Evolutionary conservation across 2,888 invertebrate species (phyloP).

Genomic region (Cephalotes varians): DNA sequence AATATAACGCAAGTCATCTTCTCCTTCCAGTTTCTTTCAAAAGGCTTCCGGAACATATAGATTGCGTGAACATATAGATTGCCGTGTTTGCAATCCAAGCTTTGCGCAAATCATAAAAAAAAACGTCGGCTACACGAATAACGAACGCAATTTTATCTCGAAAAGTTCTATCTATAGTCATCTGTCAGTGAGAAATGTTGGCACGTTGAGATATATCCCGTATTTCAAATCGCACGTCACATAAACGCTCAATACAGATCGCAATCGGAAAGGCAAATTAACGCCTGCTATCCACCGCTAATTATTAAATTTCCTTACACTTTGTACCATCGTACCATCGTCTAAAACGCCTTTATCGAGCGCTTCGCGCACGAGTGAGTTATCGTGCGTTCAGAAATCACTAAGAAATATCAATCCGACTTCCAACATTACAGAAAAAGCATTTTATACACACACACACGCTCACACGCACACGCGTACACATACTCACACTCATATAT

Average conservation of each 20-base stretch:
- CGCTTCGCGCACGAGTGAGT: constrained; percentile 39
- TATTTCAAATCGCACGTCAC: background rate
- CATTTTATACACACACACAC: background rate
- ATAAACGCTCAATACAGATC: background rate
- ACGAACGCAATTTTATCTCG: constrained; percentile 18
- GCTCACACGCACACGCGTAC: background rate
- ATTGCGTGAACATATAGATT: constrained; percentile 20
- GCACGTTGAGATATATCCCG: constrained; percentile 5
- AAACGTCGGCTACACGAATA: constrained; percentile 5
- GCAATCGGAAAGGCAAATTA: background rate
- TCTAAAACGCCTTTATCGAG: constrained; percentile 60
- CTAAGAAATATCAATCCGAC: constrained; percentile 51
- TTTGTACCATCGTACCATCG: constrained; percentile 60
- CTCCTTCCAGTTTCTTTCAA: background rate
- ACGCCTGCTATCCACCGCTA: constrained; percentile 17
- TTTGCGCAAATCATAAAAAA: background rate
- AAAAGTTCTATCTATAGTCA: constrained; percentile 3
- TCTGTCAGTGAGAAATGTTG: constrained; percentile 1
- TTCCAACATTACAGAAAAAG: background rate
- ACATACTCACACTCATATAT: background rate
- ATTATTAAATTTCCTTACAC: constrained; percentile 64
- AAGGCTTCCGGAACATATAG: background rate
- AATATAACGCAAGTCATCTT: background rate
- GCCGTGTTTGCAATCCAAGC: constrained; percentile 16
- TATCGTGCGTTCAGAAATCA: constrained; percentile 34